Conservation (phyloP, 2,888 invertebrate genomes). For the Achlya flavicornis region DNA sequence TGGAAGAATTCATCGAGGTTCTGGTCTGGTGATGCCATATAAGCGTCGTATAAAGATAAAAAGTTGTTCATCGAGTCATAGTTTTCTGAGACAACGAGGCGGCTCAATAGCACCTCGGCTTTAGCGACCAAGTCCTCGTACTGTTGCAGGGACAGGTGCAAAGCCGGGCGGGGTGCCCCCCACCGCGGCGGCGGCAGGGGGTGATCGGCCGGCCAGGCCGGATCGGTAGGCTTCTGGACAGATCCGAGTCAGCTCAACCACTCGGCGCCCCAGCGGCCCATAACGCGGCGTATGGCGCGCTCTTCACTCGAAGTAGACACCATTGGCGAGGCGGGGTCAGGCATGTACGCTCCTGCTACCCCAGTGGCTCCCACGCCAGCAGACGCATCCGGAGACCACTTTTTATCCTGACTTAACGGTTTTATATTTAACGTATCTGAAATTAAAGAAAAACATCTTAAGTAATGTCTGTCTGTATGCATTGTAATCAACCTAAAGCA, state of each 20-base stretch:
- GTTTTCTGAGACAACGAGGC: constrained; percentile 92
- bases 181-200: constrained; percentile 78
- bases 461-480: no score
- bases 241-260: constrained; percentile 99
- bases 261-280: constrained; percentile 96
- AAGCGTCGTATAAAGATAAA: constrained; percentile 86
- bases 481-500: no score
- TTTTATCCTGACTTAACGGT: constrained; percentile 79
- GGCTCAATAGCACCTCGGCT: constrained; percentile 93
- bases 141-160: constrained; percentile 89
- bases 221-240: constrained; percentile 54
- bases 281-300: constrained; percentile 81
- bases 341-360: constrained; percentile 54
- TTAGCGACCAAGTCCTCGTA: constrained; percentile 93
- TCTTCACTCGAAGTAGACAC: constrained; percentile 75
- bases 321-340: constrained; percentile 53
- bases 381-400: constrained; percentile 78
- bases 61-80: constrained; percentile 96
- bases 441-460: constrained; percentile 28
- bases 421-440: constrained; percentile 82
- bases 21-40: constrained; percentile 87
- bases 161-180: constrained; percentile 80
- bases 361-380: constrained; percentile 73
- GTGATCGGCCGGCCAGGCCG: constrained; percentile 76
- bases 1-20: constrained; percentile 90